A percentile compares a stretch with the other conserved stretches of the same genome.
These are phyloP conservation scores for Drosophila melanogaster DNA, from an alignment of 1,140 invertebrate species.

Conservation along the genomic window DNA sequence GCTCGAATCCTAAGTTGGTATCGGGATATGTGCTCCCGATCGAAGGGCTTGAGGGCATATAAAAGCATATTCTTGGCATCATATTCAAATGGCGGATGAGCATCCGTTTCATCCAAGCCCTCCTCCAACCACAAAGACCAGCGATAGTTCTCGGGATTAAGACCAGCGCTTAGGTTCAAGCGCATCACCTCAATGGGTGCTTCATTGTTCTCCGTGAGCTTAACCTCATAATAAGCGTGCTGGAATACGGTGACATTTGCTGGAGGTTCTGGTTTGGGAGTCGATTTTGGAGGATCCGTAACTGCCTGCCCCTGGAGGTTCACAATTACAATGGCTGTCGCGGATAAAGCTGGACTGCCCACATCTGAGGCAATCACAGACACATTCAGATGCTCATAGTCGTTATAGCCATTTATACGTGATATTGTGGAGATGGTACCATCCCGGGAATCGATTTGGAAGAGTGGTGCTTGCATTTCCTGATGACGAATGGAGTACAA, in stretches of 20 bases:
- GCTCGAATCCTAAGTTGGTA: conserved; percentile 89
- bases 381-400: conserved; percentile 87
- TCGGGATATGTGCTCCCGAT: conserved; percentile 87
- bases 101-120: conserved; percentile 70
- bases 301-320: conserved; percentile 87
- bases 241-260: conserved; percentile 86
- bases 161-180: conserved; percentile 88
- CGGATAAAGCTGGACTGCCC: conserved; percentile 91
- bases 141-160: conserved; percentile 82
- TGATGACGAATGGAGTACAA: conserved; percentile 89
- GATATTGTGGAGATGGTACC: conserved; percentile 91
- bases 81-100: conserved; percentile 87
- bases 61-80: conserved; percentile 90
- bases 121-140: conserved; percentile 78
- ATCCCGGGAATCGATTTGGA: conserved; percentile 92
- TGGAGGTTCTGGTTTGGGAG: conserved; percentile 56
- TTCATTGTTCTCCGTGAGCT: conserved; percentile 90
- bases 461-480: conserved; percentile 87
- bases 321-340: conserved; percentile 90
- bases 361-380: conserved; percentile 93
- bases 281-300: conserved; percentile 84
- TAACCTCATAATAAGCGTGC: conserved; percentile 91
- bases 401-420: conserved; percentile 88
- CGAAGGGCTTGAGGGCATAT: conserved; percentile 88
- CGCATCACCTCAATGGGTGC: conserved; percentile 89